Conservation (phyloP, 2,888 invertebrate genomes). For the Syrphus vitripennis region DNA sequence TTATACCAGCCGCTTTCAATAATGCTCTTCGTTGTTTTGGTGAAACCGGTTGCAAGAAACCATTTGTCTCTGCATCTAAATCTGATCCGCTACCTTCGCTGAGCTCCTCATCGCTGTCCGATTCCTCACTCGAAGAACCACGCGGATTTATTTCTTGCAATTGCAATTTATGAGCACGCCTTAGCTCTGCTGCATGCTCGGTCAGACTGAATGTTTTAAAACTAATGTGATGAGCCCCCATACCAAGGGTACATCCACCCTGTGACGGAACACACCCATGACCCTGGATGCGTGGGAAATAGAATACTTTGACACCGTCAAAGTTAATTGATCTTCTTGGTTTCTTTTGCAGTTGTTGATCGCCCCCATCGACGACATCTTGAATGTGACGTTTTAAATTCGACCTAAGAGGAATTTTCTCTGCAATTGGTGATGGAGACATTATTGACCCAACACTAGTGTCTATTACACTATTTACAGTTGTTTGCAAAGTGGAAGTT, state of each 20-base stretch:
- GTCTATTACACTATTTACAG: constrained; percentile 63
- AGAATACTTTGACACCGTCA: constrained; percentile 95
- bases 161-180: constrained; percentile 91
- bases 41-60: constrained; percentile 95
- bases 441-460: constrained; percentile 62
- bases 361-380: constrained; percentile 78
- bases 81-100: constrained; percentile 92
- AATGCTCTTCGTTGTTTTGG: constrained; percentile 94
- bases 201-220: constrained; percentile 90
- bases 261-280: constrained; percentile 95
- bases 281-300: constrained; percentile 96
- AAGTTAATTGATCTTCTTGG: constrained; percentile 93
- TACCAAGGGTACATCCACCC: constrained; percentile 95
- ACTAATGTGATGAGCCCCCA: constrained; percentile 88
- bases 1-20: constrained; percentile 94
- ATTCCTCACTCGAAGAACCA: constrained; percentile 88
- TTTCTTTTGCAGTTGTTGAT: constrained; percentile 82
- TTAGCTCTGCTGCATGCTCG: constrained; percentile 94
- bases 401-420: constrained; percentile 82
- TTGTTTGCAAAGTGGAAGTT: constrained; percentile 79
- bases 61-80: constrained; percentile 93
- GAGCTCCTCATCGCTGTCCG: constrained; percentile 92
- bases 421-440: constrained; percentile 30
- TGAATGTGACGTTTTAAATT: constrained; percentile 85
- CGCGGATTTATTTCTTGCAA: constrained; percentile 82